A percentile compares a stretch with the other conserved stretches of the same genome.
Evolutionary conservation across 2,113 vertebrate species (phyloP).

Genomic region (Sapayoa aenigma): DNA sequence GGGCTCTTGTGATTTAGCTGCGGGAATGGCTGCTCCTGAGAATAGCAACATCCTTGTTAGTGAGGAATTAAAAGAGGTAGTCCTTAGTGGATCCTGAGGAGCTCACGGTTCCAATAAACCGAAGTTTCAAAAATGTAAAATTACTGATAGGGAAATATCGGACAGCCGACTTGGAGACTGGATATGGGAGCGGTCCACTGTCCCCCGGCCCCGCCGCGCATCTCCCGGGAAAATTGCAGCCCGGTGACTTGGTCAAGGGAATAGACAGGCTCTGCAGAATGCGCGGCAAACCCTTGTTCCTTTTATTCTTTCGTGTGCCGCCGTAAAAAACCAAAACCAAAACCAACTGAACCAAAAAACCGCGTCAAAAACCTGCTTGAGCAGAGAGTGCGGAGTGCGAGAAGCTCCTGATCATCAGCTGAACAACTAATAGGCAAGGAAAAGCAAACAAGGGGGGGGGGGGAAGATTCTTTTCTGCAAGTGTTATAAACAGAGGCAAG

Average conservation of each 20-base stretch:
- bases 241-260: background rate
- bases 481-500: conserved; percentile 76
- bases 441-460: conserved; percentile 13
- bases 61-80: conserved; percentile 72
- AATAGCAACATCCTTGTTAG: conserved; percentile 75
- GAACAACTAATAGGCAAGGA: background rate
- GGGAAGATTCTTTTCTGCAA: background rate
- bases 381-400: background rate
- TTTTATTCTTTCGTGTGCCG: background rate
- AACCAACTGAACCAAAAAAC: no score
- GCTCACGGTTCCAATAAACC: background rate
- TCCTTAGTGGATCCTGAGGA: background rate
- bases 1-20: conserved; percentile 77
- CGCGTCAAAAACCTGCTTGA: no score
- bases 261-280: background rate
- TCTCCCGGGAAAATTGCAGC: background rate
- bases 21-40: conserved; percentile 73
- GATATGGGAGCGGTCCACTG: background rate
- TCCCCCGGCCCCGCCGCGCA: rapidly evolving
- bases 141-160: background rate
- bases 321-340: background rate
- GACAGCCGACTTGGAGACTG: background rate
- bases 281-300: background rate
- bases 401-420: background rate
- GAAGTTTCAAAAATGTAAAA: background rate